These are phyloP conservation scores for Pseudotriccus pelzelni DNA, from an alignment of 2,797 vertebrate genomes.

Conservation along the genomic window DNA sequence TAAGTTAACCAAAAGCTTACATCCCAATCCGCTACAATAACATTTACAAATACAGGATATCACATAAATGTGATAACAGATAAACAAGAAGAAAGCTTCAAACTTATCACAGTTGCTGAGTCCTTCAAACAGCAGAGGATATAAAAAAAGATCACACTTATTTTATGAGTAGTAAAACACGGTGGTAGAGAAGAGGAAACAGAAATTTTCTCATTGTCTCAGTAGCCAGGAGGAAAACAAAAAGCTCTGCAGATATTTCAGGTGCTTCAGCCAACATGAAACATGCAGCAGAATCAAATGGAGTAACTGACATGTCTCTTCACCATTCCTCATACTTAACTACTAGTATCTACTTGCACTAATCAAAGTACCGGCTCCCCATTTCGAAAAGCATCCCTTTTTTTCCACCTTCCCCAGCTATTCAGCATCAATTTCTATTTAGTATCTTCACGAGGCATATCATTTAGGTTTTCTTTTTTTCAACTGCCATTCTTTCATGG, in stretches of 20 bases:
- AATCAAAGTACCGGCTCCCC: background rate
- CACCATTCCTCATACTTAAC: background rate
- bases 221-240: background rate
- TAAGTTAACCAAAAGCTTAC: background rate
- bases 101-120: background rate
- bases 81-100: background rate
- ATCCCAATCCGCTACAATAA: background rate
- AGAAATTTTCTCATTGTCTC: background rate
- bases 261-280: background rate
- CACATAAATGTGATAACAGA: background rate
- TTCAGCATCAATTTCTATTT: background rate
- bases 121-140: background rate
- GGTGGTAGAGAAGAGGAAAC: background rate
- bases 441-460: background rate
- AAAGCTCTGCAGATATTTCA: background rate
- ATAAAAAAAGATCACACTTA: background rate
- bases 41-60: background rate
- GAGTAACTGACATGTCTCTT: background rate
- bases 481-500: background rate
- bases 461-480: background rate
- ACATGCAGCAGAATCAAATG: background rate
- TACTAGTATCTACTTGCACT: background rate
- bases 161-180: background rate
- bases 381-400: background rate
- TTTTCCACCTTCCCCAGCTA: background rate